Evolutionary conservation across 2,888 invertebrate species (phyloP).

Genomic region (Acrocyrtus sp.): DNA sequence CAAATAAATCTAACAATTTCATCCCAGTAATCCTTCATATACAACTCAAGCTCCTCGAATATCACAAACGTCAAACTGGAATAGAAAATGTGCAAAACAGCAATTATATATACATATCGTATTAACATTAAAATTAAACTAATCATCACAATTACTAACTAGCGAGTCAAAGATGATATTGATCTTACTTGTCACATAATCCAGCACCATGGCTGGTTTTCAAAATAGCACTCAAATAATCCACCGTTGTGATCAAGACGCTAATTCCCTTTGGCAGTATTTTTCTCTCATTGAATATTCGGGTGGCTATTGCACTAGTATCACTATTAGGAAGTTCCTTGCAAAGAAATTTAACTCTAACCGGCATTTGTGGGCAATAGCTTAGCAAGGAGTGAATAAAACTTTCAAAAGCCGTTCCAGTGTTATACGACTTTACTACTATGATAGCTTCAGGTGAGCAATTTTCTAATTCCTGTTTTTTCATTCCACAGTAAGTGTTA

Average conservation of each 20-base stretch:
- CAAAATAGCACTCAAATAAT: background rate
- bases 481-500: background rate
- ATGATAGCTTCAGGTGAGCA: conserved; percentile 17
- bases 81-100: background rate
- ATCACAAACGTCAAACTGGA: conserved; percentile 17
- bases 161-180: no score
- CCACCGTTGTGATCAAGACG: conserved; percentile 14
- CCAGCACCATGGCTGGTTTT: background rate
- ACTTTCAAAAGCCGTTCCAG: background rate
- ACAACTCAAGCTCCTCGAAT: conserved; percentile 28
- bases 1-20: background rate
- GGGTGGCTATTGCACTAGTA: background rate
- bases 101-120: background rate
- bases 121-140: no score
- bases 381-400: background rate
- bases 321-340: background rate
- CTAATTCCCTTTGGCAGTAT: conserved; percentile 11
- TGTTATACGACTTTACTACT: conserved; percentile 5
- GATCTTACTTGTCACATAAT: background rate
- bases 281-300: background rate
- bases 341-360: conserved; percentile 8
- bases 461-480: background rate
- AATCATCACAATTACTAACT: no score
- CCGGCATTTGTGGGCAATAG: conserved; percentile 1
- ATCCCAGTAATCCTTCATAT: background rate